phyloP scores from a whole-genome alignment of 2,797 vertebrate species.

The Dermochelys coriacea region DNA sequence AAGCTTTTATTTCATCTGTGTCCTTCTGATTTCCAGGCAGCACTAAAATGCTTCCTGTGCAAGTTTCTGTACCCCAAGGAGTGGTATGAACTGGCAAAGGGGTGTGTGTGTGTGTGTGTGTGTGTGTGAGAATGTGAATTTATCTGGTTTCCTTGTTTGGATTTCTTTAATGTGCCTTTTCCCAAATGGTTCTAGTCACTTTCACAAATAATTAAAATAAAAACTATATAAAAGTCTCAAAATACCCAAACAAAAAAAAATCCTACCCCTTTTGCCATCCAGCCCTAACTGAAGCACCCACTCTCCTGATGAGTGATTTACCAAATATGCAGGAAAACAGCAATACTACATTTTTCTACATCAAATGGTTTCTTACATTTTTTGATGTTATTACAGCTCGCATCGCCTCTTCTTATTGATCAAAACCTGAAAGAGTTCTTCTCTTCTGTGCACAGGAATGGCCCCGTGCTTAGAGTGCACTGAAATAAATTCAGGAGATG shows the following conservation, averaged over 20 bases:
- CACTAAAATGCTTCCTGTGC: rapidly evolving
- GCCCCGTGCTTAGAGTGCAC: not conserved
- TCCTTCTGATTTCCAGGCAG: not conserved
- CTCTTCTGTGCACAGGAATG: not conserved
- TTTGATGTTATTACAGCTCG: conserved; percentile 24
- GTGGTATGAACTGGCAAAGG: not conserved
- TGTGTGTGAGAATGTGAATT: not conserved
- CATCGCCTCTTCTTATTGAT: not conserved
- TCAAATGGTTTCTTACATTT: conserved; percentile 21
- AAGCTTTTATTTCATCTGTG: not conserved
- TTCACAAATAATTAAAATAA: conserved; percentile 42
- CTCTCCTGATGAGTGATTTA: not conserved
- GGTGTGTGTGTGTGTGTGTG: not conserved
- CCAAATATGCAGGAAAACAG: conserved; percentile 31
- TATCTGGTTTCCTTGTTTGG: not conserved
- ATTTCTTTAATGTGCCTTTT: not conserved
- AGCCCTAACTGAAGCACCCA: not conserved
- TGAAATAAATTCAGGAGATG: not conserved
- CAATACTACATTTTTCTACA: not conserved
- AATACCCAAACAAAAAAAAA: not conserved
- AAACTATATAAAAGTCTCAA: conserved; percentile 5
- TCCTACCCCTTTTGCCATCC: not conserved
- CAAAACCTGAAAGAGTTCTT: conserved; percentile 6
- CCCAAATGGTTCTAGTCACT: conserved; percentile 2
- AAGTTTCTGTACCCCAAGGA: rapidly evolving